Base-by-base conservation (phyloP, 2,113 vertebrate species). In the Actinemys pallida region DNA sequence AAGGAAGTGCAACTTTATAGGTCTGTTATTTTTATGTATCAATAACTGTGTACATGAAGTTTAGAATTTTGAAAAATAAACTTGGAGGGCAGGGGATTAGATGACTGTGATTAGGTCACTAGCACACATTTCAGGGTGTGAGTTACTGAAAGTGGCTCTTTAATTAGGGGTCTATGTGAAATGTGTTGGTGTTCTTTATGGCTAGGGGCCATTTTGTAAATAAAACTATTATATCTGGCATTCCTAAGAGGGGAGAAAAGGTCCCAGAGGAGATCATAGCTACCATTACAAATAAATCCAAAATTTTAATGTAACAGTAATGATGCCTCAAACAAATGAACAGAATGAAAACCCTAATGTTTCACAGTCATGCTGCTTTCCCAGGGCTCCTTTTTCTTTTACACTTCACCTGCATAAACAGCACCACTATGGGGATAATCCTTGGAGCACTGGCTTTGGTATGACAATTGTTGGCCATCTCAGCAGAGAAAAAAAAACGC, bases 161-260 rank as follows among this genome's bases (percentile, higher is more conserved):
- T 39, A 39, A 2, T 12, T 0, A 17, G 78, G 76, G 0, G 1
- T 45, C 19, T 6, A 53, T 94, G 0, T 27, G 85, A 11, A 75
- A 0, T 0, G 0, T 27, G 25, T 7, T 59, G 59, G 13, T 90
- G 85, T 93, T 52, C 52, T 59, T 62, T 0, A 0, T 57, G 82
- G 10, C 59, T 57, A 42, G n/a, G 72, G 59, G 80, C 87, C 27
- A 0, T 10, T 31, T 82, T 62, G 27, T 31, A 29, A 80, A 47
- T 72, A 1, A 47, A 0, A 1, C 25, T 76, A 59, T 85, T 45
- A n/a, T 49, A 29, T 79, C 54, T 50, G 45, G 56, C 31, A 88
- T 22, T 24, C 31, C n/a, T 81, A 0, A 3, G 49, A 52, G 24
- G 42, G 86, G 45, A 53, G 5, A 0, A 0, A 45, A 27, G 3